Conservation (phyloP, 1,140 invertebrate genomes). For the Papilio glaucus region DNA sequence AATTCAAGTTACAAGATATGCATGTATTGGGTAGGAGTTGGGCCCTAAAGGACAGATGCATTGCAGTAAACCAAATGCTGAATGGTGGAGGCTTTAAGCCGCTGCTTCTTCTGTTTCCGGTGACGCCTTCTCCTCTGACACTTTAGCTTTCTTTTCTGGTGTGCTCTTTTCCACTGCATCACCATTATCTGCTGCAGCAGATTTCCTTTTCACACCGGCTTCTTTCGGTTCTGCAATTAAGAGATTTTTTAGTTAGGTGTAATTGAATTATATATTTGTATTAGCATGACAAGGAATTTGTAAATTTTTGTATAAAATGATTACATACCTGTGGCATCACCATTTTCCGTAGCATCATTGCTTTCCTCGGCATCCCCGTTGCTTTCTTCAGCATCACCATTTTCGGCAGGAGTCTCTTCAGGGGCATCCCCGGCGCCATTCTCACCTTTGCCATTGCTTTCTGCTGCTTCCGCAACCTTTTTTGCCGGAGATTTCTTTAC, state of each 20-base stretch:
- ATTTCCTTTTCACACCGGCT: conserved; percentile 88
- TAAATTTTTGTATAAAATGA: not conserved
- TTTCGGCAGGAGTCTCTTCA: conserved; percentile 80
- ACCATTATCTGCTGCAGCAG: conserved; percentile 84
- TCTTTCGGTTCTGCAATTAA: conserved; percentile 72
- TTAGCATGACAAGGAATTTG: not conserved
- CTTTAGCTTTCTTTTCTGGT: conserved; percentile 89
- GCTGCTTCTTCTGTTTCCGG: conserved; percentile 86
- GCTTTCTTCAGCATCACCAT: conserved; percentile 67
- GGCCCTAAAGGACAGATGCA: conserved; percentile 76
- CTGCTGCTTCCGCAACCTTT: conserved; percentile 76
- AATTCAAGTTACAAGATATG: conserved; percentile 62
- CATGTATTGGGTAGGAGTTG: conserved; percentile 62
- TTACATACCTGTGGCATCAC: conserved; percentile 84
- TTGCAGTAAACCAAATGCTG: conserved; percentile 78
- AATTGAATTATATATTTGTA: conserved; percentile 24
- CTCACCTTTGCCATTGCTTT: conserved; percentile 84
- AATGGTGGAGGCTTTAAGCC: conserved; percentile 82
- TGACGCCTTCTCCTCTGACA: conserved; percentile 85
- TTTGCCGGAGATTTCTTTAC: conserved; percentile 80
- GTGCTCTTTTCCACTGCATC: conserved; percentile 84
- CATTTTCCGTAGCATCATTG: conserved; percentile 85
- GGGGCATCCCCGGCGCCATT: conserved; percentile 77
- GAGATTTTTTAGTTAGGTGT: conserved; percentile 32
- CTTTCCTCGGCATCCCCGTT: conserved; percentile 80